phyloP scores from a whole-genome alignment of 1,140 invertebrate genomes.

The Drosophila rufa region DNA sequence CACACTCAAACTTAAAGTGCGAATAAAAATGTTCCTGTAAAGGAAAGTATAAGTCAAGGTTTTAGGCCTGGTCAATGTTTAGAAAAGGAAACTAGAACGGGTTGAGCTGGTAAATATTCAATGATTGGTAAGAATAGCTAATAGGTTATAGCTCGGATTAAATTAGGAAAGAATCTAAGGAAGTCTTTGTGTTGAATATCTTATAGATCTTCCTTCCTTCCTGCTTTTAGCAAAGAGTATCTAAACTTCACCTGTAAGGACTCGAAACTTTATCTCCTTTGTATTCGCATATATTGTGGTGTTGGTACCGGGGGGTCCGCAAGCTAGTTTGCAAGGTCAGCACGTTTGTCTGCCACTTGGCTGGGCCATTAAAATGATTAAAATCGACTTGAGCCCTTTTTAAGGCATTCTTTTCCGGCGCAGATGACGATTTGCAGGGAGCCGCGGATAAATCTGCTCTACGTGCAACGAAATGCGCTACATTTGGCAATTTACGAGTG shows the following conservation, averaged over 20 bases:
- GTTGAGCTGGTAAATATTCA: background rate
- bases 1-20: slow-evolving; percentile 20
- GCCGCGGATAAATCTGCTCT: slow-evolving; percentile 68
- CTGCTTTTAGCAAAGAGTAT: slow-evolving; percentile 20
- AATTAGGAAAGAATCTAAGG: too few species aligned
- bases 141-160: too few species aligned
- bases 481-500: slow-evolving; percentile 63
- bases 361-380: slow-evolving; percentile 57
- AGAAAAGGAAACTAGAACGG: background rate
- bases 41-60: background rate
- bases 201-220: too few species aligned
- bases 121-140: too few species aligned
- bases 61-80: background rate
- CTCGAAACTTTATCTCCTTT: background rate
- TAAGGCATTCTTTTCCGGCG: slow-evolving; percentile 30
- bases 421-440: slow-evolving; percentile 38
- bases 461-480: slow-evolving; percentile 56
- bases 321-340: slow-evolving; percentile 28
- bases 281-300: slow-evolving; percentile 23
- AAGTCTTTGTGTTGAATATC: too few species aligned
- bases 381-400: slow-evolving; percentile 53
- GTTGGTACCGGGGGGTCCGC: slow-evolving; percentile 9
- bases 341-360: slow-evolving; percentile 50
- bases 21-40: slow-evolving; percentile 1
- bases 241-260: slow-evolving; percentile 1